Conservation (phyloP, 2,113 vertebrate genomes). For the Todiramphus chloris region DNA sequence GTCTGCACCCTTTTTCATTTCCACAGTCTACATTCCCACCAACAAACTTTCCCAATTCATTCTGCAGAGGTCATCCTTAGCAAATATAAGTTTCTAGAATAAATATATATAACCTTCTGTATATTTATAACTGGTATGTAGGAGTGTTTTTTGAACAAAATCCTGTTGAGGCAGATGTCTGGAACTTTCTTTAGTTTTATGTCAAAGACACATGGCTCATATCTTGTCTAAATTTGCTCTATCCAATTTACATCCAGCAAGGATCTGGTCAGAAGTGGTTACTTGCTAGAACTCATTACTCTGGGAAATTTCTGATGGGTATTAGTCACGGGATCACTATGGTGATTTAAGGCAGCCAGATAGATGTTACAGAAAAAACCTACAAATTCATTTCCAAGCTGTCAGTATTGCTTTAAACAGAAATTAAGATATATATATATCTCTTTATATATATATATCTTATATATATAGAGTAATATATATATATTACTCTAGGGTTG, state of each 20-base stretch:
- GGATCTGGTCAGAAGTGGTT: not conserved
- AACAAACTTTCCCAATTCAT: not conserved
- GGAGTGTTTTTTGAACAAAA: conserved; percentile 61
- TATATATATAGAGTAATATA: no score
- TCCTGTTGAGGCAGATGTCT: conserved; percentile 57
- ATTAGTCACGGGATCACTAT: not conserved
- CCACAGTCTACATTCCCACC: not conserved
- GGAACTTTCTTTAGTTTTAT: conserved; percentile 63
- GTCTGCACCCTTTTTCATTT: not conserved
- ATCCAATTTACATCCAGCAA: not conserved
- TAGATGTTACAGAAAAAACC: not conserved
- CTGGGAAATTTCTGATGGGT: not conserved
- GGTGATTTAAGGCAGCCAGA: not conserved
- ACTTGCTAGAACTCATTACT: not conserved
- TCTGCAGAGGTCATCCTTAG: conserved; percentile 47
- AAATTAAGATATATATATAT: not conserved
- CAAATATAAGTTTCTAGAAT: conserved; percentile 42
- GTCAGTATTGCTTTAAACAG: not conserved
- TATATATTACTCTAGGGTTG: not conserved
- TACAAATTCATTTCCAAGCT: not conserved
- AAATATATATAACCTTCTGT: conserved; percentile 52
- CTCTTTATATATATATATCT: no score
- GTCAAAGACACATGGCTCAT: conserved; percentile 39
- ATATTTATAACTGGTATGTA: conserved; percentile 50
- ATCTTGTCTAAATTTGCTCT: conserved; percentile 21